phyloP scores from a whole-genome alignment of 2,888 invertebrate genomes.

The Drosophila tripunctata region DNA sequence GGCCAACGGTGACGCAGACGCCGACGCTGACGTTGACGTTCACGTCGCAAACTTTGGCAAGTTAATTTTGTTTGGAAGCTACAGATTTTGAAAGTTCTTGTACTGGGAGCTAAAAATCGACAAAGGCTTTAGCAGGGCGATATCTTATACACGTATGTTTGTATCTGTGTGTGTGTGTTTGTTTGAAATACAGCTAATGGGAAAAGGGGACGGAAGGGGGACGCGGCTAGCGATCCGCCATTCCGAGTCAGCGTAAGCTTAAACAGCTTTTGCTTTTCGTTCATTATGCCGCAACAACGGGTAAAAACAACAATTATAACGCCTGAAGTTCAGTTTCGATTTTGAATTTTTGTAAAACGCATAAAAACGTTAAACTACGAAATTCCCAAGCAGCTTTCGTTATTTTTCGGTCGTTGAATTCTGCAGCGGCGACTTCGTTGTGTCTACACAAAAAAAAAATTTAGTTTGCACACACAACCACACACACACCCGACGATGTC shows the following conservation, averaged over 20 bases:
- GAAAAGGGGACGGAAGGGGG: slow-evolving; percentile 3
- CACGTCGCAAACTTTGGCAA: slow-evolving; percentile 69
- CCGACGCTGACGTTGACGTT: slow-evolving; percentile 6
- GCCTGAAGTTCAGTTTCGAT: slow-evolving; percentile 17
- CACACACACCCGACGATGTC: no score
- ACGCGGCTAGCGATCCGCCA: slow-evolving; percentile 43
- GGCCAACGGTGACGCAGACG: slow-evolving; percentile 8
- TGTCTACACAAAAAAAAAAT: slow-evolving; percentile 49
- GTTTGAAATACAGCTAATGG: slow-evolving; percentile 41
- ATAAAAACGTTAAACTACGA: not conserved
- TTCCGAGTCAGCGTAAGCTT: slow-evolving; percentile 69
- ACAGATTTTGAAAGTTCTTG: slow-evolving; percentile 82
- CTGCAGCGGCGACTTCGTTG: slow-evolving; percentile 52
- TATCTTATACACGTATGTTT: slow-evolving; percentile 58
- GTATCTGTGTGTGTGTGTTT: slow-evolving; percentile 1
- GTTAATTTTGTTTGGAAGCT: slow-evolving; percentile 81
- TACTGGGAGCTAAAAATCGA: slow-evolving; percentile 83
- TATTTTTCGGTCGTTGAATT: slow-evolving; percentile 36
- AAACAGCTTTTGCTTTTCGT: slow-evolving; percentile 58
- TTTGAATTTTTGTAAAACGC: slow-evolving; percentile 27
- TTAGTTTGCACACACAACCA: slow-evolving; percentile 30
- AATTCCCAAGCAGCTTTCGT: not conserved
- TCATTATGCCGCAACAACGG: not conserved
- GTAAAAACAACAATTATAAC: slow-evolving; percentile 7
- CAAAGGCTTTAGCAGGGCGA: slow-evolving; percentile 82